phyloP scores from a whole-genome alignment of 2,113 vertebrate species.

The Macrotus californicus region DNA sequence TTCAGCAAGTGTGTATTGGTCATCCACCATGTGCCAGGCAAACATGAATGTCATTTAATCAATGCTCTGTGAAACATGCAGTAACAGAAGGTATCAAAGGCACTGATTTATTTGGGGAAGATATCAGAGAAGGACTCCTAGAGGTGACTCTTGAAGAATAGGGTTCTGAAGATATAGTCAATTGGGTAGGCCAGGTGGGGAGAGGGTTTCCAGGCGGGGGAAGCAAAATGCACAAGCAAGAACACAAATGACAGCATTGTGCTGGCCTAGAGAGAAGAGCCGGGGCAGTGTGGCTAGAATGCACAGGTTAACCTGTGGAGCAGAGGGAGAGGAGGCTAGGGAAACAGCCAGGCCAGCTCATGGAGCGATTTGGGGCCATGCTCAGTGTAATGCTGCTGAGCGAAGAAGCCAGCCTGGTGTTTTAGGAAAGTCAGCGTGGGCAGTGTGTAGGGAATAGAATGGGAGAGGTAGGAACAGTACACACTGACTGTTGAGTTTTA shows the following conservation, averaged over 20 bases:
- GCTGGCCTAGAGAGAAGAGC: background rate
- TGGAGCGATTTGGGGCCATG: background rate
- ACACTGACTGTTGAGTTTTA: background rate
- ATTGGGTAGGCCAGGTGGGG: background rate
- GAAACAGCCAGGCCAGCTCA: background rate
- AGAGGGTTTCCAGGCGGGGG: background rate
- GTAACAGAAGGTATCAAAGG: background rate
- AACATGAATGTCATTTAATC: background rate
- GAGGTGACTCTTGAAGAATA: background rate
- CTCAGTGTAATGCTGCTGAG: background rate
- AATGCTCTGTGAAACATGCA: background rate
- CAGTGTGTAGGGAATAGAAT: background rate
- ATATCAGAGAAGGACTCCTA: background rate
- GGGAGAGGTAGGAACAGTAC: background rate
- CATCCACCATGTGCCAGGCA: background rate
- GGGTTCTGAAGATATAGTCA: background rate
- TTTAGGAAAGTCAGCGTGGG: background rate
- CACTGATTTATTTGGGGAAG: background rate
- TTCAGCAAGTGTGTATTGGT: constrained; percentile 15
- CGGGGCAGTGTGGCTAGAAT: background rate
- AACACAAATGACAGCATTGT: background rate
- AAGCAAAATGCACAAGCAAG: background rate
- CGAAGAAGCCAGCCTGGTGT: background rate
- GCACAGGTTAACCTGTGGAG: background rate
- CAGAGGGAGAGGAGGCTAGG: background rate